Evolutionary conservation across 2,113 vertebrate species (phyloP).

Genomic region (Notothenia coriiceps): DNA sequence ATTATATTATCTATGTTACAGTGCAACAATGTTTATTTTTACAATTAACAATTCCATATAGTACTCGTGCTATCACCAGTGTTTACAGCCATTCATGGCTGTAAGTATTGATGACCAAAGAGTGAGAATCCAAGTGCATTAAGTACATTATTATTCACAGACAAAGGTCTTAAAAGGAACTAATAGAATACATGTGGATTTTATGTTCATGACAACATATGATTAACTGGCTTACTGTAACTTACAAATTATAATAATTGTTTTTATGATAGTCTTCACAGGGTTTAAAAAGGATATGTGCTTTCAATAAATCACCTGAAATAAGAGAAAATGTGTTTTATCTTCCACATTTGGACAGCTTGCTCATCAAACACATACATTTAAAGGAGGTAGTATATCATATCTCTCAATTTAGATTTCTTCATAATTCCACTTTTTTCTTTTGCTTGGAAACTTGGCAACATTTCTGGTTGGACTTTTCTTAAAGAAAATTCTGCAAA

Average conservation of each 20-base stretch:
- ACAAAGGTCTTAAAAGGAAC: constrained; percentile 49
- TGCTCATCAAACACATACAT: constrained; percentile 15
- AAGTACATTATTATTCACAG: constrained; percentile 67
- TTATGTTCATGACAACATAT: constrained; percentile 30
- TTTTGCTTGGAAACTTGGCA: background rate
- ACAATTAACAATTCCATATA: constrained; percentile 34
- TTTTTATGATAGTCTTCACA: constrained; percentile 12
- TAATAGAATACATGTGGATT: constrained; percentile 26
- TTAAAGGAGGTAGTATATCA: constrained; percentile 26
- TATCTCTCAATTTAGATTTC: background rate
- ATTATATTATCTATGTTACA: constrained; percentile 31
- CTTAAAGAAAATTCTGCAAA: background rate
- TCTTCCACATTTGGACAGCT: constrained; percentile 1
- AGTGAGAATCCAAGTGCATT: constrained; percentile 58
- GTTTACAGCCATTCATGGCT: constrained; percentile 39
- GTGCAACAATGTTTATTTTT: constrained; percentile 40
- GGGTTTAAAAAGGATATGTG: constrained; percentile 42
- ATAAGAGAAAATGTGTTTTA: constrained; percentile 3
- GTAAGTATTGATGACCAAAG: constrained; percentile 36
- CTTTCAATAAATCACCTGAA: constrained; percentile 22
- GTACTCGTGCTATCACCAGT: constrained; percentile 29
- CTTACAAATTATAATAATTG: constrained; percentile 3
- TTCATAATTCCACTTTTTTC: background rate
- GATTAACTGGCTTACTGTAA: constrained; percentile 43
- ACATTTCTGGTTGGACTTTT: too few species aligned